Evolutionary conservation across 2,797 vertebrate genomes (phyloP).

Genomic region (Diplodus puntazzo): DNA sequence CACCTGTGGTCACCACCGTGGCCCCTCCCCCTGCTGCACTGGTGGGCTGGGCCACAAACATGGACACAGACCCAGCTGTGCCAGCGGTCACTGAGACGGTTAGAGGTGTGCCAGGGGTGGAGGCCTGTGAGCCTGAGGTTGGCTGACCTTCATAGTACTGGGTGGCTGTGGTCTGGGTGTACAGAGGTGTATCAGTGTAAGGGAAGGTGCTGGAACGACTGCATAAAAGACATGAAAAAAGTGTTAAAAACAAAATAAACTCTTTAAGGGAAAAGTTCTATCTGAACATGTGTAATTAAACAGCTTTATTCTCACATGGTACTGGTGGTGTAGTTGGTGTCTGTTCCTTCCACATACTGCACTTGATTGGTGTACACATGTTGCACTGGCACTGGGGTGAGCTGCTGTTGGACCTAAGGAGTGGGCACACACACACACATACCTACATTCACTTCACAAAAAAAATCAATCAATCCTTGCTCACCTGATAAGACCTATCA

Average conservation of each 20-base stretch:
- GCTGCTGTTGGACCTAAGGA: conserved; percentile 87
- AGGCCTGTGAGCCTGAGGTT: conserved; percentile 87
- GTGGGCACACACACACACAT: conserved; percentile 21
- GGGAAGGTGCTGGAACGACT: conserved; percentile 92
- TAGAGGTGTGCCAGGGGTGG: conserved; percentile 89
- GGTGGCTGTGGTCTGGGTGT: conserved; percentile 87
- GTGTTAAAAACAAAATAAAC: conserved; percentile 22
- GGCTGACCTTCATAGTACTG: conserved; percentile 91
- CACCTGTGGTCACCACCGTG: conserved; percentile 87
- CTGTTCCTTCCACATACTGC: conserved; percentile 94
- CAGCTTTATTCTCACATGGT: conserved; percentile 89
- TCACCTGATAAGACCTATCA: background rate
- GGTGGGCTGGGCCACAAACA: conserved; percentile 93
- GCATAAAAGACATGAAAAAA: conserved; percentile 44
- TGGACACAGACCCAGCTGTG: conserved; percentile 87
- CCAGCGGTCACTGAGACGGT: conserved; percentile 87
- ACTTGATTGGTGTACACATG: conserved; percentile 95
- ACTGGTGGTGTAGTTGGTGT: conserved; percentile 91
- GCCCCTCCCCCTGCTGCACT: conserved; percentile 79
- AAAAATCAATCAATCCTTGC: conserved; percentile 32
- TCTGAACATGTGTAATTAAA: background rate
- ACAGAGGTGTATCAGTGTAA: conserved; percentile 91
- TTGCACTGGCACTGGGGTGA: conserved; percentile 92
- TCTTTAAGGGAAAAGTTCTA: background rate
- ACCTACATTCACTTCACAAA: background rate